Evolutionary conservation across 2,888 invertebrate genomes (phyloP).

Genomic region (Tinea trinotella): DNA sequence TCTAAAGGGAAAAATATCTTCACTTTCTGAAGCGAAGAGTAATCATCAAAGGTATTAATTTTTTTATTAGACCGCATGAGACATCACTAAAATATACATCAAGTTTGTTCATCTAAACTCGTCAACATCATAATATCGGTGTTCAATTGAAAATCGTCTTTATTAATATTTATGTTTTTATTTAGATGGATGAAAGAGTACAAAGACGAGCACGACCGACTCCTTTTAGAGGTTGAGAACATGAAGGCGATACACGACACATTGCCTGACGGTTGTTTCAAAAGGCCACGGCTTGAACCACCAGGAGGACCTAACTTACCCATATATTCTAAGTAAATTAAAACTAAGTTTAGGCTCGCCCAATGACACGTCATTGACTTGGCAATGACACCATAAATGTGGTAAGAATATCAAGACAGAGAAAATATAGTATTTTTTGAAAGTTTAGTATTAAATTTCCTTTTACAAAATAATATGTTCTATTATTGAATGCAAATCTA

Average conservation of each 20-base stretch:
- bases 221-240: conserved; percentile 85
- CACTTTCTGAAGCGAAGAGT: conserved; percentile 79
- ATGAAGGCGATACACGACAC: conserved; percentile 85
- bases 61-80: conserved; percentile 1
- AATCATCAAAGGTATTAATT: conserved; percentile 74
- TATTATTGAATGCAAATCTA: no score
- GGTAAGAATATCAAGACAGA: no score
- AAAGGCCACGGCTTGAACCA: conserved; percentile 82
- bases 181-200: conserved; percentile 83
- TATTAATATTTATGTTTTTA: conserved; percentile 14
- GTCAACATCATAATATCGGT: no score
- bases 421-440: no score
- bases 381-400: no score
- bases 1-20: conserved; percentile 81
- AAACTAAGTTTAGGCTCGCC: no score
- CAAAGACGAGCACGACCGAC: conserved; percentile 79
- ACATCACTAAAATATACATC: background rate
- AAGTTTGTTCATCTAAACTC: no score
- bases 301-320: conserved; percentile 40
- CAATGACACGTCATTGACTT: no score
- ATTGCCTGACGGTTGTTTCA: conserved; percentile 86
- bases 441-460: no score
- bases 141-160: no score
- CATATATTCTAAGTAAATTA: background rate
- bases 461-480: no score